These are phyloP conservation scores for Dromius quadrimaculatus DNA, from an alignment of 2,888 invertebrate genomes.

Conservation along the genomic window DNA sequence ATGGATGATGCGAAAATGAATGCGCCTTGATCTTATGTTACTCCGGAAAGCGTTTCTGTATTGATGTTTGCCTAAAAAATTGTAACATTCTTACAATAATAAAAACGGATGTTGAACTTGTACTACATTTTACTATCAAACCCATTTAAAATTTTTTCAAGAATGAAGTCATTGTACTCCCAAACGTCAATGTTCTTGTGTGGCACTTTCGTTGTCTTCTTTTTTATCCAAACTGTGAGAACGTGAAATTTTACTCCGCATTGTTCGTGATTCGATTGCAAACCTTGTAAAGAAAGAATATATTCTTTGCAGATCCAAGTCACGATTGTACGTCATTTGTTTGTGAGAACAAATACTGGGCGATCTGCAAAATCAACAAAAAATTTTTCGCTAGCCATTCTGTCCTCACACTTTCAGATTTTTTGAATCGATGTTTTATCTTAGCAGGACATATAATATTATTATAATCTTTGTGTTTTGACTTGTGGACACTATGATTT, in stretches of 20 bases:
- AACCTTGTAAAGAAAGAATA: constrained; percentile 1
- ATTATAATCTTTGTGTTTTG: too few relatives aligned
- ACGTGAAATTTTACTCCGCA: neutral
- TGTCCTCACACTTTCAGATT: too few relatives aligned
- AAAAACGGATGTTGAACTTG: constrained; percentile 22
- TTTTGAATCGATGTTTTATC: too few relatives aligned
- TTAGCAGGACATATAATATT: too few relatives aligned
- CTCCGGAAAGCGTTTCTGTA: neutral
- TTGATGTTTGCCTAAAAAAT: constrained; percentile 6
- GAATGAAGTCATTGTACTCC: constrained; percentile 25
- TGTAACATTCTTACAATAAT: neutral
- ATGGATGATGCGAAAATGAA: neutral
- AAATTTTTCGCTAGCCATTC: too few relatives aligned
- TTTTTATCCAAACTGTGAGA: constrained; percentile 14
- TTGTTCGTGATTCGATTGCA: constrained; percentile 24
- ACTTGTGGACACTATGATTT: too few relatives aligned
- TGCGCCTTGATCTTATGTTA: constrained; percentile 17
- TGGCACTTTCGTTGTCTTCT: constrained; percentile 14
- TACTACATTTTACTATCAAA: constrained; percentile 24
- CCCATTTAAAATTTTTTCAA: constrained; percentile 2
- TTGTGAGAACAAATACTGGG: constrained; percentile 4
- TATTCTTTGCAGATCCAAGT: neutral
- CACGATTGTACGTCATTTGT: constrained; percentile 2
- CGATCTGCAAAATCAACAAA: too few relatives aligned
- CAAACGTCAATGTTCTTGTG: constrained; percentile 9